Evolutionary conservation across 2,797 vertebrate genomes (phyloP).

Genomic region (Podarcis lilfordi): DNA sequence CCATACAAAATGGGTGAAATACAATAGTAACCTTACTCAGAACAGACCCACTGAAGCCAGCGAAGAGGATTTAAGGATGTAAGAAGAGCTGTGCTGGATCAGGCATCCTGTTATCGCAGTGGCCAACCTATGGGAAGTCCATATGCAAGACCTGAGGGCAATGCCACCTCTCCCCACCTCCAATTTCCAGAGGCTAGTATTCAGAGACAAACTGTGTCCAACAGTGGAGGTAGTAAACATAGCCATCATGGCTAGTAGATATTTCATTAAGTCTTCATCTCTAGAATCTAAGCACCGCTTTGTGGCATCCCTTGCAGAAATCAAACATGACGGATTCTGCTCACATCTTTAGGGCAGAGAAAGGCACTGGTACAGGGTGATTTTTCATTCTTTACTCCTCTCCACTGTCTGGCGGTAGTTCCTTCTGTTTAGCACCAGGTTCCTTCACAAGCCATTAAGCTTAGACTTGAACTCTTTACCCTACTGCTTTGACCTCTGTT

Average conservation of each 20-base stretch:
- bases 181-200: no score
- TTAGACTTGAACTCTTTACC: constrained; percentile 85
- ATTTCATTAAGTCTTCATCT: no score
- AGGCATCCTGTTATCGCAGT: no score
- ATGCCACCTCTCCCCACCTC: no score
- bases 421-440: constrained; percentile 2
- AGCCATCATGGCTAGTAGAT: not conserved
- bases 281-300: not conserved
- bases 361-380: not conserved
- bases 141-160: no score
- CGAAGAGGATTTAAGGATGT: not conserved
- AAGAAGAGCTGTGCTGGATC: no score
- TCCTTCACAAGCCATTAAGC: constrained; percentile 80
- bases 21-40: no score
- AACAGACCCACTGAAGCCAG: no score
- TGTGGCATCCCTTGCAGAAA: not conserved
- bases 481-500: constrained; percentile 77
- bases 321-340: not conserved
- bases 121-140: no score
- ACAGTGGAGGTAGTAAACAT: not conserved
- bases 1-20: no score
- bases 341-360: not conserved
- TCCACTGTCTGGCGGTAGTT: constrained; percentile 68
- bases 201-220: no score
- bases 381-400: constrained; percentile 43